Evolutionary conservation across 2,888 invertebrate genomes (phyloP).

Genomic region (Drosophila macrospina): DNA sequence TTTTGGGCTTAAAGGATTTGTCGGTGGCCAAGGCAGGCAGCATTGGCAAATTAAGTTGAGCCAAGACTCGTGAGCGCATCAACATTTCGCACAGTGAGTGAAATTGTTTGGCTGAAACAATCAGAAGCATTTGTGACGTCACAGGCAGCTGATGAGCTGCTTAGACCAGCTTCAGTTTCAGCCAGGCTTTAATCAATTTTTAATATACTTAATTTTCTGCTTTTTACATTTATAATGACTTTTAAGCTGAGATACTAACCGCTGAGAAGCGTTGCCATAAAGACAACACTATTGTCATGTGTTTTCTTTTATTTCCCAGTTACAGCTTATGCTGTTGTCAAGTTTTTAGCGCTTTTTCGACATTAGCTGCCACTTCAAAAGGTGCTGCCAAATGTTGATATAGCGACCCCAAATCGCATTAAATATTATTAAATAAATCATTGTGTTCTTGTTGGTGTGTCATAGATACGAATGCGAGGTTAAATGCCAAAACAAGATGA

Average conservation of each 20-base stretch:
- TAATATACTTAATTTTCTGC: neutral
- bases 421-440: neutral
- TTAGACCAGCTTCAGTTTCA: neutral
- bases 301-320: neutral
- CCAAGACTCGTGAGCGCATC: conserved; percentile 6
- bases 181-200: neutral
- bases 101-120: conserved; percentile 21
- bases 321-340: neutral
- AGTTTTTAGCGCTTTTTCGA: neutral
- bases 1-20: conserved; percentile 41
- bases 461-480: conserved; percentile 12
- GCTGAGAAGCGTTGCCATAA: neutral
- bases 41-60: conserved; percentile 33
- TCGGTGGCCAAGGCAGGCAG: neutral
- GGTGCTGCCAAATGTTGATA: conserved; percentile 16
- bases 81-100: conserved; percentile 17
- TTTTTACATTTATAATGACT: neutral
- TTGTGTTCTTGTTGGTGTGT: conserved; percentile 1
- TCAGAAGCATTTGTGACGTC: no score
- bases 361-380: conserved; percentile 9
- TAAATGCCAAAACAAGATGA: conserved; percentile 20
- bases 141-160: conserved; percentile 10
- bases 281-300: neutral
- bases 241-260: no score
- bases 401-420: conserved; percentile 34